Percentiles rank a stretch among this genome's conserved stretches.
phyloP scores from a whole-genome alignment of 2,888 invertebrate species.

The Aphidoletes aphidimyza region DNA sequence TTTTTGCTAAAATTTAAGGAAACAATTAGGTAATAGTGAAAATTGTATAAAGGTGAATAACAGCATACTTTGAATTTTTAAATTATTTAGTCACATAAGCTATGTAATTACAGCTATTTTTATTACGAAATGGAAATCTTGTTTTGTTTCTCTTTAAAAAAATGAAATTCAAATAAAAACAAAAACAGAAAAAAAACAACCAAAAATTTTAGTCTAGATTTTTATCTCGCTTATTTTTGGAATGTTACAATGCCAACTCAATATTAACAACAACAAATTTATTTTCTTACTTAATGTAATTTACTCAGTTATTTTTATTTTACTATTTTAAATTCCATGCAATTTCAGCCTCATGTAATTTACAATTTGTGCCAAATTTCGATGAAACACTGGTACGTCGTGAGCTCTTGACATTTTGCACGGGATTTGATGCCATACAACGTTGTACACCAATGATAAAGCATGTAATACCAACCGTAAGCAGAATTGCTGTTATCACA shows the following conservation, averaged over 20 bases:
- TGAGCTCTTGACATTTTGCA: not conserved
- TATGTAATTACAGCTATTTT: constrained; percentile 6
- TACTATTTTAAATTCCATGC: constrained; percentile 11
- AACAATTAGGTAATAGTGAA: no score
- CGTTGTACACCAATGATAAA: not conserved
- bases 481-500: not conserved
- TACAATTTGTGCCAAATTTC: not conserved
- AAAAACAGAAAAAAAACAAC: not conserved
- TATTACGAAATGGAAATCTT: not conserved
- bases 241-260: no score
- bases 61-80: not conserved
- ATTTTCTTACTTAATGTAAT: not conserved
- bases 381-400: not conserved
- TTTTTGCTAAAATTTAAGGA: no score
- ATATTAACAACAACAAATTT: not conserved
- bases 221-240: no score
- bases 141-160: constrained; percentile 6
- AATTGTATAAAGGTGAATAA: not conserved
- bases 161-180: not conserved
- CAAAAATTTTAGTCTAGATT: not conserved
- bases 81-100: not conserved
- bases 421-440: not conserved
- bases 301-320: not conserved
- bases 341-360: not conserved
- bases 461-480: not conserved